Evolutionary conservation across 2,797 vertebrate genomes (phyloP).

Genomic region (Amazonetta brasiliensis): DNA sequence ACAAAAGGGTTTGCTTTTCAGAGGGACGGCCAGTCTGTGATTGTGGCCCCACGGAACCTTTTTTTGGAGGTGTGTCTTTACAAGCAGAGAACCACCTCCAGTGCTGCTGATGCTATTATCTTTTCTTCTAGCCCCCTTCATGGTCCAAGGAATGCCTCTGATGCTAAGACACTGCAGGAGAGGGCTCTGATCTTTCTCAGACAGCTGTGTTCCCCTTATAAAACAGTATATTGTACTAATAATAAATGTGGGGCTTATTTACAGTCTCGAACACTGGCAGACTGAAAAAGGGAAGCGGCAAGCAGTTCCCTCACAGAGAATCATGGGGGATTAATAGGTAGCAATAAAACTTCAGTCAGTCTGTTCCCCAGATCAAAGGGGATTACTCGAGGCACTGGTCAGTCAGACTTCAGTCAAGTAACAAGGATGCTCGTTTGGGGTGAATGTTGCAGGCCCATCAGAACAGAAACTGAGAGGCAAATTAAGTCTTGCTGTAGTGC

Average conservation of each 20-base stretch:
- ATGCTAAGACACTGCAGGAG: background rate
- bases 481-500: background rate
- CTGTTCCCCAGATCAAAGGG: background rate
- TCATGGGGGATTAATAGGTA: background rate
- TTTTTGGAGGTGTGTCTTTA: background rate
- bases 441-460: background rate
- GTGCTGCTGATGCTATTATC: background rate
- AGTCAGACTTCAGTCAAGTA: background rate
- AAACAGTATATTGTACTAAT: background rate
- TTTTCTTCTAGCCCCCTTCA: background rate
- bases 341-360: conserved; percentile 2
- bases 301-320: background rate
- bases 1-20: accelerated
- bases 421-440: background rate
- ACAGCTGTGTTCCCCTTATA: background rate
- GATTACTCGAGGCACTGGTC: background rate
- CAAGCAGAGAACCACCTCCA: background rate
- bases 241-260: conserved; percentile 13
- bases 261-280: background rate
- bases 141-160: background rate
- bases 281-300: background rate
- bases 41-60: accelerated
- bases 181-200: conserved; percentile 25
- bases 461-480: background rate
- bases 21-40: background rate